These are phyloP conservation scores for Myodes glareolus DNA, from an alignment of 2,113 vertebrate genomes.

Conservation along the genomic window DNA sequence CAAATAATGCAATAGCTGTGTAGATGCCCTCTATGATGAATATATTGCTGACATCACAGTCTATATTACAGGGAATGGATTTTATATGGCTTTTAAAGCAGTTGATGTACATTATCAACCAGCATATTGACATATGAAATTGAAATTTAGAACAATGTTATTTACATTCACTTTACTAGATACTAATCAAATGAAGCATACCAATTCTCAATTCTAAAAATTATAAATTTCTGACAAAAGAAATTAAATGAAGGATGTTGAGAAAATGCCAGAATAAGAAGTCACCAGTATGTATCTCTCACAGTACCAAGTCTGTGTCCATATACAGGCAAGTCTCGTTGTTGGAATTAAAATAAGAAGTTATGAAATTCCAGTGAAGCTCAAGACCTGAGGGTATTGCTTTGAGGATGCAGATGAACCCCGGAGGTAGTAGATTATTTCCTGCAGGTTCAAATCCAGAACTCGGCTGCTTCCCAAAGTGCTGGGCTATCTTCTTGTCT, in stretches of 20 bases:
- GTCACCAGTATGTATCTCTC: background rate
- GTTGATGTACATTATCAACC: background rate
- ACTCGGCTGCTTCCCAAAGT: background rate
- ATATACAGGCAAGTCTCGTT: background rate
- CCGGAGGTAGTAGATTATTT: background rate
- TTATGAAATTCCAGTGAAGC: background rate
- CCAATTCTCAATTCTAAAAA: background rate
- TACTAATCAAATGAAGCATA: background rate
- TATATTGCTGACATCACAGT: background rate
- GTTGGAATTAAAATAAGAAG: background rate
- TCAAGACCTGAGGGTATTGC: background rate
- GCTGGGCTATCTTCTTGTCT: background rate
- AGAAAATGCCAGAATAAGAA: background rate
- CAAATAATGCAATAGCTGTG: background rate
- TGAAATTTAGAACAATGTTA: background rate
- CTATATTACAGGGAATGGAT: background rate
- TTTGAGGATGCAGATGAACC: background rate
- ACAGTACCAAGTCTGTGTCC: background rate
- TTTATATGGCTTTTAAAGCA: constrained; percentile 26
- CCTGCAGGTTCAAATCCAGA: background rate
- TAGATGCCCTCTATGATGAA: background rate
- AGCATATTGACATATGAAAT: background rate
- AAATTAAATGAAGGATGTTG: background rate
- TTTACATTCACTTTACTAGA: background rate
- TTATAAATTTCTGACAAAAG: background rate